phyloP scores from a whole-genome alignment of 2,888 invertebrate species.

The Ectemnius continuus region DNA sequence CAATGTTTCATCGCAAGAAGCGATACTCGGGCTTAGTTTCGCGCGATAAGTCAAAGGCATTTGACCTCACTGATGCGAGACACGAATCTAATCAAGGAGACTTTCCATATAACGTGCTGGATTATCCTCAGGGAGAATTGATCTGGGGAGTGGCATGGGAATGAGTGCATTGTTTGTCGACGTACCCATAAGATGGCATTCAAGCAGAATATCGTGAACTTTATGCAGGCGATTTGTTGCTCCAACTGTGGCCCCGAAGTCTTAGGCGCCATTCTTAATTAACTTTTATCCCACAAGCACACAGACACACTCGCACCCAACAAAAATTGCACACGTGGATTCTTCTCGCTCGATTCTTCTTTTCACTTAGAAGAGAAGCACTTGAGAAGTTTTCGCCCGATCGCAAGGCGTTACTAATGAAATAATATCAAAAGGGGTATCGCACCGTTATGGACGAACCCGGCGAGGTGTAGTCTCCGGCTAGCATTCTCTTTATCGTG shows the following conservation, averaged over 20 bases:
- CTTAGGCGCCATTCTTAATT: constrained; percentile 62
- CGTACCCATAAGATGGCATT: constrained; percentile 89
- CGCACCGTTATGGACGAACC: constrained; percentile 32
- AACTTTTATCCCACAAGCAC: not conserved
- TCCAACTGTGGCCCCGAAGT: constrained; percentile 82
- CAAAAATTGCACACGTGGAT: not conserved
- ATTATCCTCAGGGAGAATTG: no score
- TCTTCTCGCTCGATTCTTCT: not conserved
- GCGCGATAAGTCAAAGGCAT: no score
- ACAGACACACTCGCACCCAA: not conserved
- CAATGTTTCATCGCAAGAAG: no score
- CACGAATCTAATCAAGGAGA: no score
- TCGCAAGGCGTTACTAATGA: constrained; percentile 16
- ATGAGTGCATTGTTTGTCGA: not conserved
- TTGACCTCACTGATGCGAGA: no score
- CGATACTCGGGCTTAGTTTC: no score
- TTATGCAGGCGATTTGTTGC: constrained; percentile 88
- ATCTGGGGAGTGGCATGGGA: no score
- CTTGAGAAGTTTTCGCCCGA: not conserved
- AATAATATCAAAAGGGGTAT: constrained; percentile 24
- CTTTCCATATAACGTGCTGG: no score
- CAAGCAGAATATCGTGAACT: constrained; percentile 89
- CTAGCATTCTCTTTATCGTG: constrained; percentile 65
- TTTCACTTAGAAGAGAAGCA: not conserved
- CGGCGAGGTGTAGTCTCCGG: constrained; percentile 30